phyloP scores from a whole-genome alignment of 2,113 vertebrate species.

The Chloebia gouldiae region DNA sequence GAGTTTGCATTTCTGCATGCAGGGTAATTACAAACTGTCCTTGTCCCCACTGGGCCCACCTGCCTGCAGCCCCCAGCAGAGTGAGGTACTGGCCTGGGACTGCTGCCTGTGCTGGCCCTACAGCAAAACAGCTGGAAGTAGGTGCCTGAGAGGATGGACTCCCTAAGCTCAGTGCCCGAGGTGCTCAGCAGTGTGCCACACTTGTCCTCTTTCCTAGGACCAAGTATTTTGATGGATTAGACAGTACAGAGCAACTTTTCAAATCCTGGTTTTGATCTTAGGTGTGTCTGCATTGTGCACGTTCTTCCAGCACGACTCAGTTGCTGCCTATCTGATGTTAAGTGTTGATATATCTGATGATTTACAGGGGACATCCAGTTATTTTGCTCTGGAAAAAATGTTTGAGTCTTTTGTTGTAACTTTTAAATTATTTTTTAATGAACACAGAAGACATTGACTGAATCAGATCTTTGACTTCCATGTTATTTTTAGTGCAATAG shows the following conservation, averaged over 20 bases:
- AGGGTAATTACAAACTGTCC: neutral
- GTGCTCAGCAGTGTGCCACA: rapidly evolving
- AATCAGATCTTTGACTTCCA: neutral
- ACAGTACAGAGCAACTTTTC: neutral
- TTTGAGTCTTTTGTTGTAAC: neutral
- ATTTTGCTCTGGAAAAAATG: neutral
- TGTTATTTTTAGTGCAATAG: neutral
- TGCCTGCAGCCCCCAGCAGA: neutral
- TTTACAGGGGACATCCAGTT: neutral
- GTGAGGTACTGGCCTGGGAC: neutral
- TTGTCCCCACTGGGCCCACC: neutral
- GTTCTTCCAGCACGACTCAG: neutral
- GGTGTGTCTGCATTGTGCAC: neutral
- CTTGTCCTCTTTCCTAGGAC: neutral
- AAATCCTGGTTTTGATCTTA: neutral
- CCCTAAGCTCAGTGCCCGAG: rapidly evolving
- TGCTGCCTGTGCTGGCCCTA: neutral
- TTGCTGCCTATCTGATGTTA: neutral
- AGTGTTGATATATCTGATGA: neutral
- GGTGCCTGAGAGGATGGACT: neutral
- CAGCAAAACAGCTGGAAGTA: neutral
- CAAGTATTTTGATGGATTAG: neutral
- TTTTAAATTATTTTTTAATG: neutral
- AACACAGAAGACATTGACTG: neutral
- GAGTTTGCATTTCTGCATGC: neutral